These are phyloP conservation scores for Habroteleia sp. DNA, from an alignment of 2,888 invertebrate genomes.

Conservation along the genomic window DNA sequence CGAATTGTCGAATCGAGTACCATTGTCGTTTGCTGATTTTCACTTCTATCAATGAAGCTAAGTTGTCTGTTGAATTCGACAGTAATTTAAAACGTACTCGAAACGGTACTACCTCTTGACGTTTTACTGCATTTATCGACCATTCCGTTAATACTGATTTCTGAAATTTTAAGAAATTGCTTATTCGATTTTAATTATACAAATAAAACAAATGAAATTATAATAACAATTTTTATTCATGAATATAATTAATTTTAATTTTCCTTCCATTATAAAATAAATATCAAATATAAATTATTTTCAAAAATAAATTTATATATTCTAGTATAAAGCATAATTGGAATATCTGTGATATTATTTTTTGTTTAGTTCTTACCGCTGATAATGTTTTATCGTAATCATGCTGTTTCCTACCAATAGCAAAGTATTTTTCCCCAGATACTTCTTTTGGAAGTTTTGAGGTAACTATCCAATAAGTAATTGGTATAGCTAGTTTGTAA, in stretches of 20 bases:
- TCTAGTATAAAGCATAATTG: no score
- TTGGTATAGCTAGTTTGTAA: no score
- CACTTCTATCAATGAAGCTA: constrained; percentile 76
- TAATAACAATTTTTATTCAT: no score
- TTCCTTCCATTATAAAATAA: no score
- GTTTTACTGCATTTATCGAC: constrained; percentile 63
- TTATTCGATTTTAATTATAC: no score
- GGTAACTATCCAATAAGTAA: constrained; percentile 61
- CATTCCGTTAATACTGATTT: constrained; percentile 51
- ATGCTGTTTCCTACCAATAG: constrained; percentile 23
- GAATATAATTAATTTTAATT: no score
- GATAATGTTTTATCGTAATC: constrained; percentile 1
- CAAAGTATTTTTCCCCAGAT: constrained; percentile 20
- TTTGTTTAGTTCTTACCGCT: no score
- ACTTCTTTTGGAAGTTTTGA: constrained; percentile 51
- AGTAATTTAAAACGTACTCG: constrained; percentile 70
- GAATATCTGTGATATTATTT: no score
- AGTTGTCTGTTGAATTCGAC: constrained; percentile 67
- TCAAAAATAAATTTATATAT: no score
- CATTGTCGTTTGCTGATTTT: constrained; percentile 70
- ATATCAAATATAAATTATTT: no score
- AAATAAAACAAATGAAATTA: no score
- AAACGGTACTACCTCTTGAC: constrained; percentile 65
- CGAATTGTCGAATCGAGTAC: constrained; percentile 78
- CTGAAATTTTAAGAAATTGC: constrained; percentile 4